These are phyloP conservation scores for Lobophora halterata DNA, from an alignment of 2,888 invertebrate species.

Conservation along the genomic window DNA sequence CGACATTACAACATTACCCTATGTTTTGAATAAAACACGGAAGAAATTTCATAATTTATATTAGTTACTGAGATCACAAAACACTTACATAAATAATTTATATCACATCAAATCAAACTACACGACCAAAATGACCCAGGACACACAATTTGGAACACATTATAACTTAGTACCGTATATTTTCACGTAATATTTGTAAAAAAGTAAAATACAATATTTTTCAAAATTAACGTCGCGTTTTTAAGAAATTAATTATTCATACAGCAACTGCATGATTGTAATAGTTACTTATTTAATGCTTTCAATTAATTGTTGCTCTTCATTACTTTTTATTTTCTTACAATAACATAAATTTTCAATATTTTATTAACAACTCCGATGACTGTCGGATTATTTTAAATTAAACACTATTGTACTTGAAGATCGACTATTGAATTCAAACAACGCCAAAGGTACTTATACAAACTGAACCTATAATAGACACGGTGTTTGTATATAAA, in stretches of 20 bases:
- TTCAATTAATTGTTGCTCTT: conserved; percentile 20
- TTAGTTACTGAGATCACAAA: conserved; percentile 70
- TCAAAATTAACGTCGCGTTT: conserved; percentile 14
- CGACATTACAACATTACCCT: too few species aligned
- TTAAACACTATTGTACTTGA: conserved; percentile 2
- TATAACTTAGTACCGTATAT: conserved; percentile 8
- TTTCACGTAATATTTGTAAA: conserved; percentile 14
- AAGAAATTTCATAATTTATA: conserved; percentile 60
- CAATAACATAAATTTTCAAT: conserved; percentile 14
- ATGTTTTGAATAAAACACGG: conserved; percentile 26
- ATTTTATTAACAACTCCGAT: conserved; percentile 8
- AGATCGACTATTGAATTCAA: conserved; percentile 12
- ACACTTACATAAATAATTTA: conserved; percentile 59
- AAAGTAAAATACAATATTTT: conserved; percentile 25
- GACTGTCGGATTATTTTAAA: conserved; percentile 4
- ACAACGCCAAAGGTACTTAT: conserved; percentile 5
- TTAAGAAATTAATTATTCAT: conserved; percentile 6
- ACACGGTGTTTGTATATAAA: conserved; percentile 1
- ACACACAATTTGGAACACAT: conserved; percentile 24
- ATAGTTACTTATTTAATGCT: conserved; percentile 24
- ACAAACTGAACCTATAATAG: not conserved
- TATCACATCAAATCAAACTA: conserved; percentile 50
- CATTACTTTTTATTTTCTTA: conserved; percentile 16
- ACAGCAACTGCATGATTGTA: conserved; percentile 5
- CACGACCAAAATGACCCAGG: conserved; percentile 34